Conservation (phyloP, 2,797 vertebrate species). For the Nyctalus aviator region DNA sequence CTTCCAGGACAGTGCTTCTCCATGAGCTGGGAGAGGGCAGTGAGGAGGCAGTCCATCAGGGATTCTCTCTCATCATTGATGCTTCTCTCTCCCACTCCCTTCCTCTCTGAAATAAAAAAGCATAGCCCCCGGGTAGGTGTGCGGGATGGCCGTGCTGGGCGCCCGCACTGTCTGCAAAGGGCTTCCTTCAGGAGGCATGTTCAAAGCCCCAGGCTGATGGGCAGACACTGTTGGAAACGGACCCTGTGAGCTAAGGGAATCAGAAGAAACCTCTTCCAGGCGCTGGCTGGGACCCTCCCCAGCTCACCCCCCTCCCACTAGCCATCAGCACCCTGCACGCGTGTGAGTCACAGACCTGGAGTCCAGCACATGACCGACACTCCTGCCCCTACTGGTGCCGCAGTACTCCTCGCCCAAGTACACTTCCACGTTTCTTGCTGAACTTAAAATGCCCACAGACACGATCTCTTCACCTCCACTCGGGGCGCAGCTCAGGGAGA, state of each 20-base stretch:
- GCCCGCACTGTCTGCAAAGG: neutral
- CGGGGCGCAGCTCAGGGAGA: no score
- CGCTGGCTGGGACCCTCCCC: neutral
- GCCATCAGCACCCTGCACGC: neutral
- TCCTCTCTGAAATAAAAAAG: neutral
- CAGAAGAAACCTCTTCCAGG: neutral
- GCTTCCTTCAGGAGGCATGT: neutral
- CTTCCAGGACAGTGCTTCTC: neutral
- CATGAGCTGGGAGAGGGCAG: no score
- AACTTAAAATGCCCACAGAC: no score
- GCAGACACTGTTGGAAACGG: neutral
- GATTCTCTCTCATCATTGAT: no score
- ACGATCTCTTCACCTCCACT: no score
- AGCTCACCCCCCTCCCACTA: neutral
- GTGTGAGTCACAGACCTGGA: rapidly evolving
- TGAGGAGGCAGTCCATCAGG: no score
- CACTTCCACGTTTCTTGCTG: no score
- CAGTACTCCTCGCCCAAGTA: no score
- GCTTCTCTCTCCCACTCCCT: no score
- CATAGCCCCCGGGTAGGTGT: neutral
- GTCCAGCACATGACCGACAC: no score
- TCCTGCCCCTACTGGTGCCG: no score
- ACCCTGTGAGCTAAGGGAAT: neutral
- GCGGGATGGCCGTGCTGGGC: no score
- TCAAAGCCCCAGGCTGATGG: neutral